Evolutionary conservation across 2,797 vertebrate species (phyloP).

Genomic region (Scleropages formosus): DNA sequence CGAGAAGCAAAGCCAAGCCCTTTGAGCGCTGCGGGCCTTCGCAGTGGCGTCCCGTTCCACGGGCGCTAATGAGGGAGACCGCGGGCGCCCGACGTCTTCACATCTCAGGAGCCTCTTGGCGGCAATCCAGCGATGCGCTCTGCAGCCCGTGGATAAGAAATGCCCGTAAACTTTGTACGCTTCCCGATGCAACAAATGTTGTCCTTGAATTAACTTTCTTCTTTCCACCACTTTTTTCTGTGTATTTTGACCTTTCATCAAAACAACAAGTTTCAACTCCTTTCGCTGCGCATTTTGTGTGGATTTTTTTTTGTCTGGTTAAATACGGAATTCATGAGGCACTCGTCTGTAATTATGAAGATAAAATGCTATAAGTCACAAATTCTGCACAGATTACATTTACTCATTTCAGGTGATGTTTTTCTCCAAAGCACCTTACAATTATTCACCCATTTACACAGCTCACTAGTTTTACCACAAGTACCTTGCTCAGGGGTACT

Average conservation of each 20-base stretch:
- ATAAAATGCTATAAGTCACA: too few relatives aligned
- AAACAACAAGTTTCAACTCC: background rate
- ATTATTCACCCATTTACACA: too few relatives aligned
- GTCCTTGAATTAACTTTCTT: slow-evolving; percentile 7
- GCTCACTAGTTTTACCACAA: too few relatives aligned
- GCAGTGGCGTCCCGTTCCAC: background rate
- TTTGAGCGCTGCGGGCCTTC: background rate
- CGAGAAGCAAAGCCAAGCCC: background rate
- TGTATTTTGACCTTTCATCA: slow-evolving; percentile 7
- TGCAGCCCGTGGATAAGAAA: slow-evolving; percentile 26
- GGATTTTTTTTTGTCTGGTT: background rate
- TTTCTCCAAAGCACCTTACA: too few relatives aligned
- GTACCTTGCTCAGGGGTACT: too few relatives aligned
- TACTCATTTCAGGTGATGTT: too few relatives aligned
- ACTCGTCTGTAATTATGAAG: too few relatives aligned
- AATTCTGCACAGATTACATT: too few relatives aligned
- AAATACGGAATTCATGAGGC: background rate
- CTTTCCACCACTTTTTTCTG: slow-evolving; percentile 8
- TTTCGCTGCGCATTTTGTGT: background rate
- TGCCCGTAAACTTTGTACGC: slow-evolving; percentile 1
- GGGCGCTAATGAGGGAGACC: background rate
- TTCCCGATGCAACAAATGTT: background rate
- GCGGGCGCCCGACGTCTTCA: slow-evolving; percentile 2
- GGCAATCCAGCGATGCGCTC: slow-evolving; percentile 5
- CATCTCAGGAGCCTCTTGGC: slow-evolving; percentile 9